These are phyloP conservation scores for Ceratosolen fusciceps DNA, from an alignment of 1,140 invertebrate genomes.

Conservation along the genomic window DNA sequence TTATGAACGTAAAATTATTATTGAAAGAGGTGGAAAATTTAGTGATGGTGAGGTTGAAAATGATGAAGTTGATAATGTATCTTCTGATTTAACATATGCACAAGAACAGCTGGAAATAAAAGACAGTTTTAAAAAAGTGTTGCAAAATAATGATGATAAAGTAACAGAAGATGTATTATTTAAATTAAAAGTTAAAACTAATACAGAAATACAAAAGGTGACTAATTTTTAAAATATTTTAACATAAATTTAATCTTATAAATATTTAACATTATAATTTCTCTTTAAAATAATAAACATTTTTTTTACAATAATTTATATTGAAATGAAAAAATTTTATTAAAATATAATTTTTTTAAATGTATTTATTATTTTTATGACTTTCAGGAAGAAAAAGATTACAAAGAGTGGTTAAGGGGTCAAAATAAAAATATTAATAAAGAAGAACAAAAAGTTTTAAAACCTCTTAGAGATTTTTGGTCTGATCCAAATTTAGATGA, in stretches of 20 bases:
- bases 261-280: no score
- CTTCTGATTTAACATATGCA: conserved; percentile 73
- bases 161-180: conserved; percentile 74
- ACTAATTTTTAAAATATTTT: no score
- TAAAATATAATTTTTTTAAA: no score
- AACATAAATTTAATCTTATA: no score
- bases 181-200: conserved; percentile 76
- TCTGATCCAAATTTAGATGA: conserved; percentile 83
- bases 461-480: conserved; percentile 88
- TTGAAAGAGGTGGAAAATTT: conserved; percentile 78
- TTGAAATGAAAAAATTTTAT: no score
- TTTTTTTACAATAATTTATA: no score
- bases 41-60: conserved; percentile 73
- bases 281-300: no score
- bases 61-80: conserved; percentile 41
- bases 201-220: conserved; percentile 73
- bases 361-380: background rate
- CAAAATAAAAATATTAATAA: conserved; percentile 78
- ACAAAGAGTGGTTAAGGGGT: conserved; percentile 87
- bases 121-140: conserved; percentile 75
- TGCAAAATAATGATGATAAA: conserved; percentile 71
- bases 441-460: conserved; percentile 78
- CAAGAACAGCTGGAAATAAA: conserved; percentile 81
- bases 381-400: conserved; percentile 76
- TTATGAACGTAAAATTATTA: conserved; percentile 84